A percentile compares a stretch with the other conserved stretches of the same genome.
Evolutionary conservation across 2,888 invertebrate species (phyloP).

Genomic region (Rhorus exstirpatorius): DNA sequence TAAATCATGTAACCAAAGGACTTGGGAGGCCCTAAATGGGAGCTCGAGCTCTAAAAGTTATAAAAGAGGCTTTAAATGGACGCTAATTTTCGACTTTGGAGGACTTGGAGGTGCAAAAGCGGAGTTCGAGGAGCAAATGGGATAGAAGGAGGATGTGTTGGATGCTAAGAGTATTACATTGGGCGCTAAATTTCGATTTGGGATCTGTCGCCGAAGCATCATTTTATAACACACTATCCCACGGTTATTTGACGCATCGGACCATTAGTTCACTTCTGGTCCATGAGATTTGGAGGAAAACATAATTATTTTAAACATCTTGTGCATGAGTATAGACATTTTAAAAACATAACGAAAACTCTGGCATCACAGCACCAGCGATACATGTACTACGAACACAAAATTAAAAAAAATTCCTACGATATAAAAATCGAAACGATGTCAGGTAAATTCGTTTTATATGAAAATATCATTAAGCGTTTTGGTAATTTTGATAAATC

Average conservation of each 20-base stretch:
- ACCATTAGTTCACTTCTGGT: constrained; percentile 57
- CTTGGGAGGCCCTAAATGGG: too few relatives aligned
- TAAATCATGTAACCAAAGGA: too few relatives aligned
- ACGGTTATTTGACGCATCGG: constrained; percentile 50
- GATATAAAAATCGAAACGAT: constrained; percentile 4
- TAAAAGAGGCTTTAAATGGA: too few relatives aligned
- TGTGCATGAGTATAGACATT: constrained; percentile 47
- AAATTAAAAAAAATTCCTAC: not conserved
- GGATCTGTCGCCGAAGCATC: constrained; percentile 65
- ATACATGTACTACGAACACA: not conserved
- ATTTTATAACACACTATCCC: constrained; percentile 65
- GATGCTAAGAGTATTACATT: too few relatives aligned
- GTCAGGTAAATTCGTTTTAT: constrained; percentile 8
- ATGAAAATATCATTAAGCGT: constrained; percentile 4
- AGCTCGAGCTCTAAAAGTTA: too few relatives aligned
- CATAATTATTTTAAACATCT: constrained; percentile 59
- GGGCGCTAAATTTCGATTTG: too few relatives aligned
- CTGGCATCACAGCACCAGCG: not conserved
- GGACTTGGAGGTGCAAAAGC: too few relatives aligned
- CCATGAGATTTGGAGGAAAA: constrained; percentile 57
- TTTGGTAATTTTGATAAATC: not conserved
- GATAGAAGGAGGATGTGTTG: too few relatives aligned
- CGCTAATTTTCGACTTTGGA: too few relatives aligned
- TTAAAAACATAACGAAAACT: constrained; percentile 41
- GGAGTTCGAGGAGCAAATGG: too few relatives aligned